Conservation (phyloP, 2,113 vertebrate species). For the Pteropus alecto region DNA sequence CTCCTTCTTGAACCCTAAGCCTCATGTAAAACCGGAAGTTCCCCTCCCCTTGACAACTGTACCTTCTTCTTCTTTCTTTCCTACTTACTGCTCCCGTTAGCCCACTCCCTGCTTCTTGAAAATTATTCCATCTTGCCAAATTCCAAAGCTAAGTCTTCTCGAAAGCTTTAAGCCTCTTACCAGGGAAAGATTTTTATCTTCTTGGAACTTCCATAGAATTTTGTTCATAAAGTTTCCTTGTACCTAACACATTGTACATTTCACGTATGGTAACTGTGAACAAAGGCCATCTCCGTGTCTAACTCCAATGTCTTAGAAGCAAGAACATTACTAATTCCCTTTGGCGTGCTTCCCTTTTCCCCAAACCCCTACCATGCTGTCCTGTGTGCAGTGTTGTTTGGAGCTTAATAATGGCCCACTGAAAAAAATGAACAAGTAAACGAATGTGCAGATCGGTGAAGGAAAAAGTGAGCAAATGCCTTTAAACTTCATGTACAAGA, state of each 20-base stretch:
- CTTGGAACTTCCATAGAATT: not conserved
- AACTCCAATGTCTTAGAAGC: not conserved
- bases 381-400: not conserved
- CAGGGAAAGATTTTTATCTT: not conserved
- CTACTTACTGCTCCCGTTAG: not conserved
- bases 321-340: not conserved
- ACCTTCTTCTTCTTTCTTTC: not conserved
- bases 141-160: not conserved
- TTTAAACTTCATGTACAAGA: not conserved
- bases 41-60: rapidly evolving
- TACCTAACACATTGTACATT: not conserved
- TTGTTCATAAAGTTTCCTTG: not conserved
- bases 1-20: not conserved
- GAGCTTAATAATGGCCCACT: not conserved
- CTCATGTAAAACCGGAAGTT: not conserved
- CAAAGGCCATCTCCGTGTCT: not conserved
- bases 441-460: not conserved
- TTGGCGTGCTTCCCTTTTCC: not conserved
- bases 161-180: not conserved
- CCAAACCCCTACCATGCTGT: not conserved
- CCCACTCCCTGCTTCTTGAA: not conserved
- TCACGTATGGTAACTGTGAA: not conserved
- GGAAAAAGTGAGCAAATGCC: not conserved
- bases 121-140: not conserved
- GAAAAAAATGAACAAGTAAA: not conserved